Evolutionary conservation across 1,140 invertebrate species (phyloP).

Genomic region (Atta colombica): DNA sequence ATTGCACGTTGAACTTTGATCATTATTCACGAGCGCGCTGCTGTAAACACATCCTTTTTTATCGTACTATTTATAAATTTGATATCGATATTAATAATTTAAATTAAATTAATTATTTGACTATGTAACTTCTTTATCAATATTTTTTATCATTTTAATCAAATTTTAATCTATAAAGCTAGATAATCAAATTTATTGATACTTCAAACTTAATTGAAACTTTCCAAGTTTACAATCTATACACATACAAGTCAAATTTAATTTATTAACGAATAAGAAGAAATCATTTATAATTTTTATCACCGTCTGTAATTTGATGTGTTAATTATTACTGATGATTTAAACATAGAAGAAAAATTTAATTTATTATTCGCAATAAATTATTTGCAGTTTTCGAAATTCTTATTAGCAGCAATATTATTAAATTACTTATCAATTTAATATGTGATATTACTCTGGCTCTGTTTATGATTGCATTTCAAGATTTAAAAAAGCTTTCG

Average conservation of each 20-base stretch:
- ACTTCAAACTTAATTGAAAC: neutral
- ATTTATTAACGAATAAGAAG: neutral
- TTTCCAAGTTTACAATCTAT: neutral
- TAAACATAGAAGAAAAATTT: neutral
- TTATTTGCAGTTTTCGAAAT: too few species aligned
- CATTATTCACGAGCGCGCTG: neutral
- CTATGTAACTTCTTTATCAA: neutral
- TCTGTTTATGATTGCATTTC: too few species aligned
- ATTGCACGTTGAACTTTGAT: conserved; percentile 1
- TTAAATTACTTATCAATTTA: too few species aligned
- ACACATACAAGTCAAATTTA: neutral
- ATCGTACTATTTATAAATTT: neutral
- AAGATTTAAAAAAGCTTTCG: too few species aligned
- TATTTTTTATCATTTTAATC: conserved; percentile 8
- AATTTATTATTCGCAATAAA: neutral
- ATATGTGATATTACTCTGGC: too few species aligned
- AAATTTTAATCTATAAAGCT: neutral
- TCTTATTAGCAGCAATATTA: too few species aligned
- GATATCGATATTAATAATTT: neutral
- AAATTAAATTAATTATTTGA: conserved; percentile 3
- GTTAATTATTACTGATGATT: neutral
- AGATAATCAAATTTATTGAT: neutral
- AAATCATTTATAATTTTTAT: neutral
- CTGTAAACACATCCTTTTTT: conserved; percentile 7
- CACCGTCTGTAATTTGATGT: neutral